Evolutionary conservation across 2,113 vertebrate species (phyloP).

Genomic region (Murina feae): DNA sequence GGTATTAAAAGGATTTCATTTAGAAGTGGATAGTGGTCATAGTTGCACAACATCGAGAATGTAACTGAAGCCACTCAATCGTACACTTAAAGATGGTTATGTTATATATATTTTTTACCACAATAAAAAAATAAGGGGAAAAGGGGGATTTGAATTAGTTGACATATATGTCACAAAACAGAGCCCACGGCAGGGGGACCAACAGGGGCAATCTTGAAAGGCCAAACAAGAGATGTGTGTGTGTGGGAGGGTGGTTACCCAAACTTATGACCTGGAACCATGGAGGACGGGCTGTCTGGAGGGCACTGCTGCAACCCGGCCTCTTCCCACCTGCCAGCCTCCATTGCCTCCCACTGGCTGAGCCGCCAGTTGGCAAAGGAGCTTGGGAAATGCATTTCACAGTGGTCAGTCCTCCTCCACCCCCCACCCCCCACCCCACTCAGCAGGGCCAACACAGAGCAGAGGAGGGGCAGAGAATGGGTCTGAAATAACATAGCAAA

Average conservation of each 20-base stretch:
- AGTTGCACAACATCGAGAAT: neutral
- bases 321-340: neutral
- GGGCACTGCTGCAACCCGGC: neutral
- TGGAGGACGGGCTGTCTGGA: neutral
- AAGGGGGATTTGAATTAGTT: neutral
- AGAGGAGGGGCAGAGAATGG: neutral
- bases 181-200: too few relatives aligned
- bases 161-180: neutral
- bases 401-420: neutral
- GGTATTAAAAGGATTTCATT: neutral
- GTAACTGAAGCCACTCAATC: neutral
- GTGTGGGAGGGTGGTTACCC: neutral
- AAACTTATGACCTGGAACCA: neutral
- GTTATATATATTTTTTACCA: neutral
- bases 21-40: neutral
- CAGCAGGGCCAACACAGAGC: neutral
- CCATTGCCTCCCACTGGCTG: neutral
- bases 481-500: neutral
- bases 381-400: constrained; percentile 30
- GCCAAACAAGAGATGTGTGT: neutral
- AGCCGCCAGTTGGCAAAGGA: neutral
- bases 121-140: neutral
- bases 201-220: neutral
- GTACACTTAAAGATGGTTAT: neutral
- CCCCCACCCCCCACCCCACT: too few relatives aligned